phyloP scores from a whole-genome alignment of 92 coral and sea anemone genomes.

The Actinernus sp. region DNA sequence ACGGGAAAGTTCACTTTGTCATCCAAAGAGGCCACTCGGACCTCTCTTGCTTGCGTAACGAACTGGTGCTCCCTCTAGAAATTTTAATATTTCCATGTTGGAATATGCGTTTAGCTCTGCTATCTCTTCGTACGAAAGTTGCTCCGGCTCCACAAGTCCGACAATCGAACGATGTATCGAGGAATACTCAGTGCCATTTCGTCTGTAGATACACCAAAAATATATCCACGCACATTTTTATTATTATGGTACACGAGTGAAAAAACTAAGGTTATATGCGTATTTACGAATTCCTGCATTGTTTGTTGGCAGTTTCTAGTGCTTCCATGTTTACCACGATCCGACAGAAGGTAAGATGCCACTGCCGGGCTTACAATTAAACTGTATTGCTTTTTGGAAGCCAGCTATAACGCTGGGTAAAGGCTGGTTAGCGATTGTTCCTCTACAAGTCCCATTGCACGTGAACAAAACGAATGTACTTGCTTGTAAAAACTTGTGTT shows the following conservation, averaged over 20 bases:
- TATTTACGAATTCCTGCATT: slow-evolving; percentile 27
- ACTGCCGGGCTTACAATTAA: slow-evolving; percentile 50
- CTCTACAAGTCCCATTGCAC: slow-evolving; percentile 50
- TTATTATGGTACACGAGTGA: too few species aligned
- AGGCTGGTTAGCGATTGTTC: slow-evolving; percentile 27
- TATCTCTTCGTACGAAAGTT: slow-evolving; percentile 29
- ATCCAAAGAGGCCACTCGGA: slow-evolving; percentile 37
- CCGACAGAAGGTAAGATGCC: slow-evolving; percentile 54
- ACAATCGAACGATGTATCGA: slow-evolving; percentile 23
- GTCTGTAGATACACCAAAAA: slow-evolving; percentile 42
- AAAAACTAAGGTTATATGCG: too few species aligned
- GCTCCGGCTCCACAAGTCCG: slow-evolving; percentile 43
- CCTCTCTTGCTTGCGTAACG: slow-evolving; percentile 50
- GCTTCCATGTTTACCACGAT: slow-evolving; percentile 46
- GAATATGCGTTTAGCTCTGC: too few species aligned
- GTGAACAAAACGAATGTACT: slow-evolving; percentile 31
- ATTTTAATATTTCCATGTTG: slow-evolving; percentile 12
- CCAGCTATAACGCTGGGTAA: slow-evolving; percentile 35
- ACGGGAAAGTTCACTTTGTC: slow-evolving; percentile 34
- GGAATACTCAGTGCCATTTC: slow-evolving; percentile 66
- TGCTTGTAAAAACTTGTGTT: slow-evolving; percentile 39
- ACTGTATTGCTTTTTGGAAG: slow-evolving; percentile 47
- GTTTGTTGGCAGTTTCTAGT: slow-evolving; percentile 21
- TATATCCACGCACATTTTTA: slow-evolving; percentile 32
- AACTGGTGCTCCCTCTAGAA: slow-evolving; percentile 22